These are phyloP conservation scores for Pseudopipra pipra DNA, from an alignment of 2,113 vertebrate genomes.

Conservation along the genomic window DNA sequence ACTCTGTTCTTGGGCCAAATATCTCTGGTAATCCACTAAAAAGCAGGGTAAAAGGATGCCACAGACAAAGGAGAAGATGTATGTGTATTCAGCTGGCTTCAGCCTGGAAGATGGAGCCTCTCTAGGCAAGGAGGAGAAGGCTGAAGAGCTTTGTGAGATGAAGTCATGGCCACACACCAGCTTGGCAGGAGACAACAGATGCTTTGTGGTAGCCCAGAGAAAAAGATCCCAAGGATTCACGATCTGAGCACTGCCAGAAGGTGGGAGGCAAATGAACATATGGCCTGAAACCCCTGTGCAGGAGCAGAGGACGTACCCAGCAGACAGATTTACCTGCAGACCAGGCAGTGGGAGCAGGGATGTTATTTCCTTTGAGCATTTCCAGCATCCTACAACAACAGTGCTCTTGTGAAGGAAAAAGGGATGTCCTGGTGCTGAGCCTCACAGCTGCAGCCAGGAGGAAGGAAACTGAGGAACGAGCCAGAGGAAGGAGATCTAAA, in stretches of 20 bases:
- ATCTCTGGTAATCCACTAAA: neutral
- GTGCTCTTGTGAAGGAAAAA: neutral
- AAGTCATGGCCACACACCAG: neutral
- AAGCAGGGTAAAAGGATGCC: neutral
- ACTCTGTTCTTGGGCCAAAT: neutral
- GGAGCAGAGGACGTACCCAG: neutral
- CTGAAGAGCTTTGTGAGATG: neutral
- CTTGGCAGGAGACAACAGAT: neutral
- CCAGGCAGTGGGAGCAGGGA: neutral
- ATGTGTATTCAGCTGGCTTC: neutral
- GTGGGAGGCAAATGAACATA: neutral
- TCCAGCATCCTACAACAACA: neutral
- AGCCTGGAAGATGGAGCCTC: neutral
- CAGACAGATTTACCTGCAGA: neutral
- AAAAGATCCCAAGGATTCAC: neutral
- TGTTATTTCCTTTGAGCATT: neutral
- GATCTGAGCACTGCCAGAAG: neutral
- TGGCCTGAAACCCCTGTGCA: neutral
- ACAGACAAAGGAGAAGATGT: neutral
- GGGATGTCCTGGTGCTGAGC: neutral
- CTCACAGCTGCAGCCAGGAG: neutral
- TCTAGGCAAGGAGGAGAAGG: neutral
- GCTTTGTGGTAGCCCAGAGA: neutral
- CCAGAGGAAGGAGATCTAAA: neutral
- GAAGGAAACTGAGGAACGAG: neutral